Evolutionary conservation across 2,113 vertebrate species (phyloP).

Genomic region (Lagopus muta): DNA sequence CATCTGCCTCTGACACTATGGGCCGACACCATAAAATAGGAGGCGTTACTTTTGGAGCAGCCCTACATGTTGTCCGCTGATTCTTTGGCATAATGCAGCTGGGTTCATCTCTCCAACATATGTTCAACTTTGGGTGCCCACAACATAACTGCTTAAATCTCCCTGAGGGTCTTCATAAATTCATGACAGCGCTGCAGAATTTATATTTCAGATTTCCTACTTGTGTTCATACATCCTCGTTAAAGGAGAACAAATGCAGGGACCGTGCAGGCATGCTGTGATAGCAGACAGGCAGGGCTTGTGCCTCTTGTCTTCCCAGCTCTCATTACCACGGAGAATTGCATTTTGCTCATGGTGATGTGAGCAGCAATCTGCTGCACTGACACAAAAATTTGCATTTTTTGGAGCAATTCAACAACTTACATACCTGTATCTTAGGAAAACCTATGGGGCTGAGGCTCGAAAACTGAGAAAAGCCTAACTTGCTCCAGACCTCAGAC

Average conservation of each 20-base stretch:
- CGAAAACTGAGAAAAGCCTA: not conserved
- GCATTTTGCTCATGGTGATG: not conserved
- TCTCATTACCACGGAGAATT: not conserved
- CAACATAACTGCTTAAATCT: not conserved
- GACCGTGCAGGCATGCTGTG: accelerated
- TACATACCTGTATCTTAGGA: not conserved
- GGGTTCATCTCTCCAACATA: not conserved
- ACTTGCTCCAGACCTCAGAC: not conserved
- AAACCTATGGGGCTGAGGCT: not conserved
- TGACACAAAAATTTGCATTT: not conserved
- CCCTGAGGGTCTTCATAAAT: not conserved
- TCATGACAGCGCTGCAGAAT: not conserved
- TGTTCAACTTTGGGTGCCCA: not conserved
- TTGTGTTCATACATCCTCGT: not conserved
- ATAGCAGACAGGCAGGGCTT: not conserved
- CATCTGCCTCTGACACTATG: too few relatives aligned
- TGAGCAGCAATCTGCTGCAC: not conserved
- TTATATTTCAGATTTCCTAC: not conserved
- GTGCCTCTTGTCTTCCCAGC: not conserved
- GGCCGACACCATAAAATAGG: too few relatives aligned
- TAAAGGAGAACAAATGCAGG: not conserved
- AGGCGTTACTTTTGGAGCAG: too few relatives aligned
- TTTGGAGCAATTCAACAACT: not conserved
- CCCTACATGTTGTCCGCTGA: not conserved
- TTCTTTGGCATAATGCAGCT: not conserved